A percentile compares a stretch with the other conserved stretches of the same genome.
Evolutionary conservation across 2,888 invertebrate species (phyloP).

Genomic region (Callyntrura sp.): DNA sequence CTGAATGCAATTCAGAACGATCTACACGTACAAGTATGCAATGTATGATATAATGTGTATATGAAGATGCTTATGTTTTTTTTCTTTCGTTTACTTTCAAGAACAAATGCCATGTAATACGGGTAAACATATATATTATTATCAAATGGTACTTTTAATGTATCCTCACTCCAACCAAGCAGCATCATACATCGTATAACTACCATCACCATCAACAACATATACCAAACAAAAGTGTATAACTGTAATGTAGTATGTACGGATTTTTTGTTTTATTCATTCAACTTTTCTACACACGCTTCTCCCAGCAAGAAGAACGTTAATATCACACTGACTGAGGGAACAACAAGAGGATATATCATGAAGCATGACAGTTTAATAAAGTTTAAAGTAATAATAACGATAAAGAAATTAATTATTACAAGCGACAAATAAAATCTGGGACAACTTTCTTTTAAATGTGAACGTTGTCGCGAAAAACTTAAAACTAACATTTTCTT

Average conservation of each 20-base stretch:
- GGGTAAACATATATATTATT: constrained; percentile 5
- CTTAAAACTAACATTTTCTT: not conserved
- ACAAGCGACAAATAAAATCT: constrained; percentile 1
- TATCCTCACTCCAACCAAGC: constrained; percentile 16
- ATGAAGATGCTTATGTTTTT: constrained; percentile 15
- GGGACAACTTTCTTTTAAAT: not conserved
- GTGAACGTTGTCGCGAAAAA: not conserved
- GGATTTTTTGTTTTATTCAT: constrained; percentile 35
- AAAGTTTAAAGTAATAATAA: not conserved
- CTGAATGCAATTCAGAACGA: constrained; percentile 33
- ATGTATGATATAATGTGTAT: constrained; percentile 47
- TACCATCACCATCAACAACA: not conserved
- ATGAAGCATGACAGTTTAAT: constrained; percentile 22
- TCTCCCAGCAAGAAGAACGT: constrained; percentile 53
- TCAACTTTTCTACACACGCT: constrained; percentile 38
- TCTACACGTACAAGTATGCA: constrained; percentile 14
- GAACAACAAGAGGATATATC: constrained; percentile 37
- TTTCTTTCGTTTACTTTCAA: constrained; percentile 19
- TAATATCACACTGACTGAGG: constrained; percentile 72
- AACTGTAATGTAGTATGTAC: constrained; percentile 15
- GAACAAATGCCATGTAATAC: not conserved
- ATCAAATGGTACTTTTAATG: not conserved
- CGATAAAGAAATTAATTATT: not conserved
- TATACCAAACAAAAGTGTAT: constrained; percentile 12
- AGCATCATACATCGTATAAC: constrained; percentile 8